Conservation (phyloP, 2,797 vertebrate genomes). For the Microctenopoma steveboyesi region DNA sequence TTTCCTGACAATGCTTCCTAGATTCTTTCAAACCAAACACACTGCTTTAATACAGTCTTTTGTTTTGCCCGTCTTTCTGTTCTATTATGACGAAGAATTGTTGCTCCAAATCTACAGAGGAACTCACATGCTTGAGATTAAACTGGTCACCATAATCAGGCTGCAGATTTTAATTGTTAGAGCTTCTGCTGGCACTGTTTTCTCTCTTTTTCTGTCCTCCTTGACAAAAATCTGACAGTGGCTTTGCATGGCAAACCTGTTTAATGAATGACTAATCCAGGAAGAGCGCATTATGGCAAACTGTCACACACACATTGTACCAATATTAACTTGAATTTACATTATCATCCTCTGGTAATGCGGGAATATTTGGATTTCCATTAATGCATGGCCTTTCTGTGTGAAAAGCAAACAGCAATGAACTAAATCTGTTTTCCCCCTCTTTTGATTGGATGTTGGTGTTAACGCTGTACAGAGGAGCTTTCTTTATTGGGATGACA, state of each 20-base stretch:
- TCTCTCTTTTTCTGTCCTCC: constrained; percentile 73
- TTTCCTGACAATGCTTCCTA: constrained; percentile 71
- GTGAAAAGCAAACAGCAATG: constrained; percentile 80
- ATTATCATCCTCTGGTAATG: constrained; percentile 88
- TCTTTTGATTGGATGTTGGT: constrained; percentile 77
- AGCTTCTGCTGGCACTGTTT: constrained; percentile 73
- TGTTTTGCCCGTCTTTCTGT: constrained; percentile 73
- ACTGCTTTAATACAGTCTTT: constrained; percentile 71
- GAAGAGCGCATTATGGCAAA: constrained; percentile 84
- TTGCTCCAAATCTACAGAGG: constrained; percentile 74
- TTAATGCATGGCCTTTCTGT: constrained; percentile 80
- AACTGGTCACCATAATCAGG: constrained; percentile 79
- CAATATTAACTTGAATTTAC: constrained; percentile 89
- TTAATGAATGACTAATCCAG: constrained; percentile 87
- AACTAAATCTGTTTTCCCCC: constrained; percentile 78
- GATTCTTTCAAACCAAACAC: constrained; percentile 76
- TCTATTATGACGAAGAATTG: constrained; percentile 74
- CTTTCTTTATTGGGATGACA: constrained; percentile 82
- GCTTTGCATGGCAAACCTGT: constrained; percentile 88
- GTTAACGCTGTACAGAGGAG: constrained; percentile 72
- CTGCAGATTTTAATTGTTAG: constrained; percentile 83
- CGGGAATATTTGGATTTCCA: constrained; percentile 85
- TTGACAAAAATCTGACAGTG: constrained; percentile 88
- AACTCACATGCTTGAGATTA: constrained; percentile 83
- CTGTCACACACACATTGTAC: constrained; percentile 86